Percentiles rank a stretch among this genome's conserved stretches.
Conservation (phyloP, 2,113 vertebrate species). For the Mystacornis crossleyi region DNA sequence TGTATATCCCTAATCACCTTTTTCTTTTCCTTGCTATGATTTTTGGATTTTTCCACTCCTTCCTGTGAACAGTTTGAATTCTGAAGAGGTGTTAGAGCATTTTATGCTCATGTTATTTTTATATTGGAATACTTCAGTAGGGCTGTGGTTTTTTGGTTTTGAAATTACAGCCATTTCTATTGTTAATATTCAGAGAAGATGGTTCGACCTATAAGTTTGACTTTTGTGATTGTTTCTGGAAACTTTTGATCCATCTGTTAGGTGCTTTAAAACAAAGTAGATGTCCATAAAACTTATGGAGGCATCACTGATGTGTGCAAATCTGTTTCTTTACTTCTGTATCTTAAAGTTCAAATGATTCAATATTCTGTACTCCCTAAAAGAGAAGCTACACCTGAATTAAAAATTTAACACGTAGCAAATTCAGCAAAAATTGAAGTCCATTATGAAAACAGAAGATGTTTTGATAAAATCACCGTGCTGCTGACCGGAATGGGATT, state of each 20-base stretch:
- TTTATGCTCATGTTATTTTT: background rate
- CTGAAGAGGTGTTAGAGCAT: background rate
- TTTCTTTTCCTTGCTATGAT: background rate
- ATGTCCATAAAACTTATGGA: background rate
- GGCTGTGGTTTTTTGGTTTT: background rate
- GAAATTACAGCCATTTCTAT: background rate
- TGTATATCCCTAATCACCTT: background rate
- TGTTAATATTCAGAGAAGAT: constrained; percentile 11
- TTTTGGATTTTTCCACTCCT: background rate
- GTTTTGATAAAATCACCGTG: background rate
- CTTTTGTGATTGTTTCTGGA: background rate
- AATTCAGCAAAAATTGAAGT: background rate
- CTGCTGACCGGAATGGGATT: background rate
- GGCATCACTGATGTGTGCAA: background rate
- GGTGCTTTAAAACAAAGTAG: background rate
- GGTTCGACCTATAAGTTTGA: constrained; percentile 15
- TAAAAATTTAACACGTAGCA: background rate
- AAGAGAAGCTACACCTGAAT: background rate
- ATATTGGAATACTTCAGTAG: background rate
- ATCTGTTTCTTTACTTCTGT: background rate
- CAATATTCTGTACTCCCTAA: background rate
- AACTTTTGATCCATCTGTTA: constrained; percentile 10
- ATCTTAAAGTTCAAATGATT: background rate
- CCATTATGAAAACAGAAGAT: background rate
- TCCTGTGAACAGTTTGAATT: background rate